Conservation (phyloP, 2,113 vertebrate species). For the Nymphicus hollandicus region DNA sequence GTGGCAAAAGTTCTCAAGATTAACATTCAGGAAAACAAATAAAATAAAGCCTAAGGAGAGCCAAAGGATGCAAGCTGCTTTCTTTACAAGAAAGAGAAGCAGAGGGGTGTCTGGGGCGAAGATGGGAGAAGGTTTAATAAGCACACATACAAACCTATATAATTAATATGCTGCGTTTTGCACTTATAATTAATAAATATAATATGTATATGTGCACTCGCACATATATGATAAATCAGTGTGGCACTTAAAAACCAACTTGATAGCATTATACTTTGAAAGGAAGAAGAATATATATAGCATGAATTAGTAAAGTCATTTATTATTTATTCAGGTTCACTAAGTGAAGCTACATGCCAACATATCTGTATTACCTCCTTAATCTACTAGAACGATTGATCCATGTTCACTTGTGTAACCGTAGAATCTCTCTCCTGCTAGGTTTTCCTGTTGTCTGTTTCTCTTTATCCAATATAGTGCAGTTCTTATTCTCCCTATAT, state of each 20-base stretch:
- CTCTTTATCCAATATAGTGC: conserved; percentile 84
- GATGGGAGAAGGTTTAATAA: background rate
- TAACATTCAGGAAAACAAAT: background rate
- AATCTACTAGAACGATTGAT: conserved; percentile 80
- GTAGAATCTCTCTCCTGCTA: conserved; percentile 82
- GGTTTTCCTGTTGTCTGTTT: conserved; percentile 80
- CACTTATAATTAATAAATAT: background rate
- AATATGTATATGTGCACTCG: background rate
- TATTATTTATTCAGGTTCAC: conserved; percentile 81
- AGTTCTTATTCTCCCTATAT: conserved; percentile 88
- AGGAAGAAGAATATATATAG: conserved; percentile 53
- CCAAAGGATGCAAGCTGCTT: conserved; percentile 13
- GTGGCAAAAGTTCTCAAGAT: conserved; percentile 49
- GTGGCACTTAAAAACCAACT: background rate
- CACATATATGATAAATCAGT: conserved; percentile 56
- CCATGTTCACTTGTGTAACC: conserved; percentile 78
- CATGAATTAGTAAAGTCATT: conserved; percentile 74
- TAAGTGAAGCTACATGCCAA: conserved; percentile 80
- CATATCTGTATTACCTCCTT: conserved; percentile 76
- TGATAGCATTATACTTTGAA: conserved; percentile 32
- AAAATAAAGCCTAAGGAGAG: background rate
- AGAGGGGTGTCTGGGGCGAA: background rate
- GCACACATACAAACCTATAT: background rate
- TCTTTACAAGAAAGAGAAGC: conserved; percentile 18
- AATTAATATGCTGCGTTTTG: background rate